A percentile compares a stretch with the other conserved stretches of the same genome.
Conservation (phyloP, 35 echinoderm and acorn worm genomes). For the Ptychodera flava region DNA sequence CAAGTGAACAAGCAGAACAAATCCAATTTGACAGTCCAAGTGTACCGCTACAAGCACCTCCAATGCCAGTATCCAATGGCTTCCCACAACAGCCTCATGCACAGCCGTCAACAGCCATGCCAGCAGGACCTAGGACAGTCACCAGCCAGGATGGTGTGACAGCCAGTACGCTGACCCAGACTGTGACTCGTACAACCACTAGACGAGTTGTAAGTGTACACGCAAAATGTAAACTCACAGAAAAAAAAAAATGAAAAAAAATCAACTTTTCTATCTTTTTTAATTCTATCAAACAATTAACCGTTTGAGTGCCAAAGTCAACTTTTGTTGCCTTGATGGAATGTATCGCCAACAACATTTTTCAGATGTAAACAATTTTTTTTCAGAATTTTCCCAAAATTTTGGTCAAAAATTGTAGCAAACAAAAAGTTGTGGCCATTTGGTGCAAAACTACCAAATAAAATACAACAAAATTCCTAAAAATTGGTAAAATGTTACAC, state of each 20-base stretch:
- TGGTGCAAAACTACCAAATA: too few species aligned
- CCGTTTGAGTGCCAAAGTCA: too few species aligned
- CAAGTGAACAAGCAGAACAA: too few species aligned
- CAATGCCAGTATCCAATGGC: constrained; percentile 11
- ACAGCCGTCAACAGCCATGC: not conserved
- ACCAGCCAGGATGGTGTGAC: constrained; percentile 67
- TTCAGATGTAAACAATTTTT: too few species aligned
- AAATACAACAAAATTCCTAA: too few species aligned
- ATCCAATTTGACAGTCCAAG: too few species aligned
- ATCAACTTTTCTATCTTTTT: not conserved
- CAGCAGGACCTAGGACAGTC: constrained; percentile 26
- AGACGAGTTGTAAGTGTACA: not conserved
- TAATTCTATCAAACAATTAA: not conserved
- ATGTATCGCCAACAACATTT: too few species aligned
- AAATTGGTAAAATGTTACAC: too few species aligned
- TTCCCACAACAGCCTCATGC: constrained; percentile 5
- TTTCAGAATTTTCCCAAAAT: too few species aligned
- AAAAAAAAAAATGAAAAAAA: not conserved
- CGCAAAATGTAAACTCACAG: not conserved
- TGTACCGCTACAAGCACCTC: not conserved
- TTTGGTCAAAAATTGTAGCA: too few species aligned
- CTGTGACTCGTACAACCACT: constrained; percentile 15
- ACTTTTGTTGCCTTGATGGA: too few species aligned
- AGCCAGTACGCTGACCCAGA: constrained; percentile 44
- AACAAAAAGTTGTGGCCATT: too few species aligned